Conservation (phyloP, 2,888 invertebrate species). For the Clanis bilineata region DNA sequence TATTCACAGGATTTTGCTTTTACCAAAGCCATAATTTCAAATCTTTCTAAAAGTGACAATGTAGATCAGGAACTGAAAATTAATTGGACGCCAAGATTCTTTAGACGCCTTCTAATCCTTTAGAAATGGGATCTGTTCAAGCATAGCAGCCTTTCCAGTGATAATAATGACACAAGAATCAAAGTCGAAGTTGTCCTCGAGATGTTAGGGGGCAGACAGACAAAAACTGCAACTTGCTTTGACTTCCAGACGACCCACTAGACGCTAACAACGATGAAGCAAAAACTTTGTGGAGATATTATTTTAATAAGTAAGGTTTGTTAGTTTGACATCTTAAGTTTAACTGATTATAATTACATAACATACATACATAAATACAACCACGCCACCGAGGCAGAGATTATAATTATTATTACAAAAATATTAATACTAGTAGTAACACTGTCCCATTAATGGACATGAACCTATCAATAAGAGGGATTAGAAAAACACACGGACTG, state of each 20-base stretch:
- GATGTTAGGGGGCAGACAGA: background rate
- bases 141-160: background rate
- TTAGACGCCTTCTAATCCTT: background rate
- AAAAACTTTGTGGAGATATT: conserved; percentile 1
- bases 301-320: background rate
- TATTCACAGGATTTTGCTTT: background rate
- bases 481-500: too few relatives aligned
- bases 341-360: too few relatives aligned
- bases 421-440: too few relatives aligned
- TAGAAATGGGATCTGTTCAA: background rate
- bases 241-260: conserved; percentile 12
- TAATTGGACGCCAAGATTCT: background rate
- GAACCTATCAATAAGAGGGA: too few relatives aligned
- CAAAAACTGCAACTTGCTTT: conserved; percentile 7
- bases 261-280: background rate
- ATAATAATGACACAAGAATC: background rate
- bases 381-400: too few relatives aligned
- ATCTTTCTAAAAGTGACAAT: background rate
- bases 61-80: background rate
- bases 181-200: background rate
- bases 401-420: too few relatives aligned
- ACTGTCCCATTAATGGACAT: too few relatives aligned
- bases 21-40: background rate
- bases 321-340: background rate
- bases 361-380: too few relatives aligned